phyloP scores from a whole-genome alignment of 2,797 vertebrate species.

The Odontamblyopus lacepedii region DNA sequence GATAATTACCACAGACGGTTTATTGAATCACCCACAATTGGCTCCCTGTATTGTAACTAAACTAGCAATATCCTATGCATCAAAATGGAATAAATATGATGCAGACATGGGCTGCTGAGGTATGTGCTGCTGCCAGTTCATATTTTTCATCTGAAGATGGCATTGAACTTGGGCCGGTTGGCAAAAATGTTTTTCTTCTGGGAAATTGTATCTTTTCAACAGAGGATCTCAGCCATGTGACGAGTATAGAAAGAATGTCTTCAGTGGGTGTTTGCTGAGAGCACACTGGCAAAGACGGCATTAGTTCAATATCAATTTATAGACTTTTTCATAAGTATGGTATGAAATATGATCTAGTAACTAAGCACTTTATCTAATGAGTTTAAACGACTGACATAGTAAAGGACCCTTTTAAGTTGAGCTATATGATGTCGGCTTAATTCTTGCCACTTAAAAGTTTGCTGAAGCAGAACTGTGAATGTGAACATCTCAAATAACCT shows the following conservation, averaged over 20 bases:
- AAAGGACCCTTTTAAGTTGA: background rate
- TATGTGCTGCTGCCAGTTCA: background rate
- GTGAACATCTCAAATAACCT: background rate
- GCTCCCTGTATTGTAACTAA: constrained; percentile 15
- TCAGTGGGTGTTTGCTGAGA: background rate
- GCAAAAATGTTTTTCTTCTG: background rate
- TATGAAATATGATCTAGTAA: background rate
- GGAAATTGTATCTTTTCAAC: background rate
- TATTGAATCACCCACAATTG: constrained; percentile 16
- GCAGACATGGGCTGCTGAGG: background rate
- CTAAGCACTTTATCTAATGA: background rate
- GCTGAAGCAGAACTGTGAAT: too few relatives aligned
- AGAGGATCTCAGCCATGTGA: background rate
- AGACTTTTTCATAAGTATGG: background rate
- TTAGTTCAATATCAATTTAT: background rate
- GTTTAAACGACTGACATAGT: background rate
- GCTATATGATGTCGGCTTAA: background rate
- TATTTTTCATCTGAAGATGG: background rate
- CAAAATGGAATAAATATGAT: constrained; percentile 8
- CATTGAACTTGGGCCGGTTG: constrained; percentile 1
- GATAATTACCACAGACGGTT: constrained; percentile 37
- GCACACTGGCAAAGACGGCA: background rate
- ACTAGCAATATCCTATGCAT: background rate
- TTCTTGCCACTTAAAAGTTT: background rate
- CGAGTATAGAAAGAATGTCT: background rate